phyloP scores from a whole-genome alignment of 37 sponge, comb jelly and placozoan species.

The Mnemiopsis leidyi region DNA sequence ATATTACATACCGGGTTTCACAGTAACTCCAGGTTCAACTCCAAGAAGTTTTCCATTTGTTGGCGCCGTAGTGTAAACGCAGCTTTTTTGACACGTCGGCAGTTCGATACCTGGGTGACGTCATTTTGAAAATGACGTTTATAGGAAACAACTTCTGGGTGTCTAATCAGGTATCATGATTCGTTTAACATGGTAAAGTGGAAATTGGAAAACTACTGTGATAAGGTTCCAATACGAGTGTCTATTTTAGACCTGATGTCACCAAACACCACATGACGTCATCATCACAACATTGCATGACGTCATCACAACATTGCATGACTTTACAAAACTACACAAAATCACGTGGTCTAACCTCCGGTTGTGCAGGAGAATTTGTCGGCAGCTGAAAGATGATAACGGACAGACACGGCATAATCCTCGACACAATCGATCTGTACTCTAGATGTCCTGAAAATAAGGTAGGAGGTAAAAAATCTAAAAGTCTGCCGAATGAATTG shows the following conservation, averaged over 20 bases:
- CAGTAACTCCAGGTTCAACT: neutral
- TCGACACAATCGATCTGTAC: neutral
- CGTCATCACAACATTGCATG: neutral
- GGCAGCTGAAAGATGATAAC: neutral
- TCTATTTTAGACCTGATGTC: too few relatives aligned
- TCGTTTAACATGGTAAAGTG: too few relatives aligned
- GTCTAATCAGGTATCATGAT: too few relatives aligned
- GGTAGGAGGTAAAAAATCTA: too few relatives aligned
- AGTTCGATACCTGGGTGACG: conserved; percentile 35
- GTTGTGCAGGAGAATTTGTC: neutral
- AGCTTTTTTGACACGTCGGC: conserved; percentile 17
- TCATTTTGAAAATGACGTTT: too few relatives aligned
- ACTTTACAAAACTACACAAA: neutral
- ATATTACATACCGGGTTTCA: neutral
- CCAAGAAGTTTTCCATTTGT: conserved; percentile 11
- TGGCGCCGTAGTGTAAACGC: conserved; percentile 4
- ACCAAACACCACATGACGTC: too few relatives aligned
- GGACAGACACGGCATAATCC: neutral
- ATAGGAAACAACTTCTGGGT: too few relatives aligned
- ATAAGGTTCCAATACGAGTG: too few relatives aligned
- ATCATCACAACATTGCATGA: neutral
- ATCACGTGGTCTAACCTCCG: neutral
- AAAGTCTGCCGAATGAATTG: too few relatives aligned
- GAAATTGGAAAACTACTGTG: too few relatives aligned
- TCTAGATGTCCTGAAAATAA: neutral